Percentiles rank a stretch among this genome's conserved stretches.
These are phyloP conservation scores for Megaceryle alcyon DNA, from an alignment of 2,797 vertebrate genomes.

Conservation along the genomic window DNA sequence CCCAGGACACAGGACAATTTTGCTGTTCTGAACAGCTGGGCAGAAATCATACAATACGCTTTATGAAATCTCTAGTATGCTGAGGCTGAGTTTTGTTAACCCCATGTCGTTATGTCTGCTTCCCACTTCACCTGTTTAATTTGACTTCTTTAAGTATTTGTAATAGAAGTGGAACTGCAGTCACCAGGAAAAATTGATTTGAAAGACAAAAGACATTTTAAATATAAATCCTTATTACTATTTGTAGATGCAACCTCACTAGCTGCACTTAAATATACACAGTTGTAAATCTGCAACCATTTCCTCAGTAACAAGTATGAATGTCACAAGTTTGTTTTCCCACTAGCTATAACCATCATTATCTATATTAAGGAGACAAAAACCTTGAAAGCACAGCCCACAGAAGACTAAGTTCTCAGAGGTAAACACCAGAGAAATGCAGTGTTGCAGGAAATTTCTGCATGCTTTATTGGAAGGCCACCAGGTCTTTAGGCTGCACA, in stretches of 20 bases:
- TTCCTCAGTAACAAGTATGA: background rate
- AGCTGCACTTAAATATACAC: background rate
- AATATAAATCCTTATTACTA: background rate
- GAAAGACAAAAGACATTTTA: background rate
- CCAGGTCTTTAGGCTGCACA: background rate
- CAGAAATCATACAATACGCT: background rate
- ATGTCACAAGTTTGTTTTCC: background rate
- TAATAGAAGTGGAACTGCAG: background rate
- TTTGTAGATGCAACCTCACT: background rate
- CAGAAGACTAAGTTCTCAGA: background rate
- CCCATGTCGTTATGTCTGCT: background rate
- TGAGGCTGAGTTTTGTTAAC: background rate
- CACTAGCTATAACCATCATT: background rate
- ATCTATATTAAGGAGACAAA: background rate
- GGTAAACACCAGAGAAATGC: background rate
- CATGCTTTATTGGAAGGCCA: background rate
- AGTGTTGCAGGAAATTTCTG: background rate
- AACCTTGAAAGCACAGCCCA: background rate
- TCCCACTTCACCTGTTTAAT: background rate
- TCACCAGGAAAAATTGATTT: background rate
- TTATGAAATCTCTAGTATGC: background rate
- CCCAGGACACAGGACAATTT: background rate
- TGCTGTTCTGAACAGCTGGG: background rate
- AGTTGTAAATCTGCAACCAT: background rate
- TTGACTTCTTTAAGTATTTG: slow-evolving; percentile 7